Evolutionary conservation across 2,113 vertebrate species (phyloP).

Genomic region (Odontesthes bonariensis): DNA sequence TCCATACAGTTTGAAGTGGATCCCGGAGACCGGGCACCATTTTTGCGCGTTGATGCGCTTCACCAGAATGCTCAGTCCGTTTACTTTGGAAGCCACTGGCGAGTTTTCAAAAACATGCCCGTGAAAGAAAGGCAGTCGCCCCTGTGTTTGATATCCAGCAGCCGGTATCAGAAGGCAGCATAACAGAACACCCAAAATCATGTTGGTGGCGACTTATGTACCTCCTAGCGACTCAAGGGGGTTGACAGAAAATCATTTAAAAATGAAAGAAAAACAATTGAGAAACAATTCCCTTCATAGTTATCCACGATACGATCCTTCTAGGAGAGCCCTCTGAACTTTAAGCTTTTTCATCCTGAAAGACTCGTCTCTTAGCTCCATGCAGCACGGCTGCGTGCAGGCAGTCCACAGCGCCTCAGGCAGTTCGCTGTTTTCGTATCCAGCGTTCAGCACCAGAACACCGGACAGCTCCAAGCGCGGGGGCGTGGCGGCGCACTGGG

Average conservation of each 20-base stretch:
- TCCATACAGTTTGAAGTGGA: conserved; percentile 84
- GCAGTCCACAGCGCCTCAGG: conserved; percentile 67
- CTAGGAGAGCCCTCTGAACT: conserved; percentile 54
- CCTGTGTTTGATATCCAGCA: conserved; percentile 68
- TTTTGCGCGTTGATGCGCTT: conserved; percentile 85
- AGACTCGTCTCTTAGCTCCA: conserved; percentile 47
- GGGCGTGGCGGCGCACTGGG: conserved; percentile 76
- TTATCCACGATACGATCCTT: conserved; percentile 49
- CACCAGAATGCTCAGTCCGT: conserved; percentile 85
- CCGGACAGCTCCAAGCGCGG: conserved; percentile 83
- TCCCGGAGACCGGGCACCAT: conserved; percentile 84
- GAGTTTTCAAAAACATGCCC: conserved; percentile 90
- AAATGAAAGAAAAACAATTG: conserved; percentile 47
- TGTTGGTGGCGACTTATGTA: conserved; percentile 72
- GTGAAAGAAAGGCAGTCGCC: conserved; percentile 81
- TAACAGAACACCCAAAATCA: conserved; percentile 79
- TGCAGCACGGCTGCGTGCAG: conserved; percentile 56
- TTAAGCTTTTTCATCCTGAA: conserved; percentile 52
- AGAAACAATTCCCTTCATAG: conserved; percentile 45
- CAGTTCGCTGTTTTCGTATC: conserved; percentile 52
- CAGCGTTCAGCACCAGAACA: conserved; percentile 73
- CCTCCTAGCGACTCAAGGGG: conserved; percentile 48
- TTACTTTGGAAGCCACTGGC: conserved; percentile 85
- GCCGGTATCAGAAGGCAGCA: conserved; percentile 73
- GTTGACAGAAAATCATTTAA: conserved; percentile 46